Percentiles rank a stretch among this genome's conserved stretches.
Evolutionary conservation across 2,888 invertebrate species (phyloP).

Genomic region (Fragum sueziense): DNA sequence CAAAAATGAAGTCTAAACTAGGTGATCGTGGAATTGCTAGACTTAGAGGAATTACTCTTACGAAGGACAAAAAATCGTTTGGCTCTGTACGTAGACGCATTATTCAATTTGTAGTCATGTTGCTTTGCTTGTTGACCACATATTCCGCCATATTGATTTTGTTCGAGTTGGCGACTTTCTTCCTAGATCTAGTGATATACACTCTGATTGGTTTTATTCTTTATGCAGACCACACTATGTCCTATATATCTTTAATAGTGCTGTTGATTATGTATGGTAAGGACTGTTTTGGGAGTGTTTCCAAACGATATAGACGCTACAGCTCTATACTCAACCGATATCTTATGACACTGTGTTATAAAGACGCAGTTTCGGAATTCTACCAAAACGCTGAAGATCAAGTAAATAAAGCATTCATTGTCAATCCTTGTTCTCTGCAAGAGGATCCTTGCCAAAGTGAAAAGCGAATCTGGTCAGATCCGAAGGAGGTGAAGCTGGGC

Average conservation of each 20-base stretch:
- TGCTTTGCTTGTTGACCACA: not conserved
- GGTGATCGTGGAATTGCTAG: too few species aligned
- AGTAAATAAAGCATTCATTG: not conserved
- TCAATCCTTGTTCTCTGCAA: not conserved
- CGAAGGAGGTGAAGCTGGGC: not conserved
- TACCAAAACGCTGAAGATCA: not conserved
- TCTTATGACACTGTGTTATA: not conserved
- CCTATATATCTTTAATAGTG: not conserved
- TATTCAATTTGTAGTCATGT: not conserved
- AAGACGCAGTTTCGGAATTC: not conserved
- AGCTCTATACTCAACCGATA: not conserved
- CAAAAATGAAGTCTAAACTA: not conserved
- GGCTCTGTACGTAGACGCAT: not conserved
- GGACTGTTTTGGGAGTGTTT: slow-evolving; percentile 4
- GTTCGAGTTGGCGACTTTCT: not conserved
- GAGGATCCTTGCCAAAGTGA: not conserved
- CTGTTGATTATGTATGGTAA: not conserved
- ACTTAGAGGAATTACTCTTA: not conserved
- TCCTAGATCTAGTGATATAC: not conserved
- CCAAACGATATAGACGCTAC: not conserved
- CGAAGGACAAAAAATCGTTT: not conserved
- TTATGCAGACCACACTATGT: not conserved
- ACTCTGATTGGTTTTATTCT: not conserved
- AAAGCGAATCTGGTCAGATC: not conserved
- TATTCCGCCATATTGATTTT: not conserved